Evolutionary conservation across 2,113 vertebrate species (phyloP).

Genomic region (Gavia stellata): DNA sequence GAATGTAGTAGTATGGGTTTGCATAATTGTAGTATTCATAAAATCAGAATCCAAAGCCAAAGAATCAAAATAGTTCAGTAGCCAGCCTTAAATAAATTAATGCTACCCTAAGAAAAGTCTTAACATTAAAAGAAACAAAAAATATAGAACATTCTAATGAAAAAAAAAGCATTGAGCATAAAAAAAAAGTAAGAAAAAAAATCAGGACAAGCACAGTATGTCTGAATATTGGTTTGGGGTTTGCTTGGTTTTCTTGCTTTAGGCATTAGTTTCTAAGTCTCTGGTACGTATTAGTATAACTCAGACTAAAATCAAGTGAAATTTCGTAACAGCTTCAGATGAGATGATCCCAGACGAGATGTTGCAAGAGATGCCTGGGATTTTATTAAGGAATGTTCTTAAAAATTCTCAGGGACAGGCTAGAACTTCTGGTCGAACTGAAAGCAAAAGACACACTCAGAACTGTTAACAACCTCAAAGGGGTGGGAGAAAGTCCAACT

Average conservation of each 20-base stretch:
- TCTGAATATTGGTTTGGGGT: background rate
- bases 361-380: background rate
- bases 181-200: background rate
- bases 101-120: background rate
- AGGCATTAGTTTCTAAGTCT: background rate
- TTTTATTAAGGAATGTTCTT: background rate
- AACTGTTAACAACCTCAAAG: background rate
- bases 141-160: background rate
- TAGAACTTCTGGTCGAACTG: background rate
- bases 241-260: background rate
- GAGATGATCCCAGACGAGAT: background rate
- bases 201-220: rapidly evolving
- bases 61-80: background rate
- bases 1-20: background rate
- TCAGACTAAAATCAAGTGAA: background rate
- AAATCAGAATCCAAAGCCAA: background rate
- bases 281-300: background rate
- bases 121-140: background rate
- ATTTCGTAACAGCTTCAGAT: background rate
- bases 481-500: background rate
- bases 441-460: background rate
- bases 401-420: background rate
- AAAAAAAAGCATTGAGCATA: background rate
- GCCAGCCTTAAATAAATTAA: background rate
- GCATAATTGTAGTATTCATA: background rate